A percentile compares a stretch with the other conserved stretches of the same genome.
These are phyloP conservation scores for Peromyscus nudipes DNA, from an alignment of 2,797 vertebrate genomes.

Conservation along the genomic window DNA sequence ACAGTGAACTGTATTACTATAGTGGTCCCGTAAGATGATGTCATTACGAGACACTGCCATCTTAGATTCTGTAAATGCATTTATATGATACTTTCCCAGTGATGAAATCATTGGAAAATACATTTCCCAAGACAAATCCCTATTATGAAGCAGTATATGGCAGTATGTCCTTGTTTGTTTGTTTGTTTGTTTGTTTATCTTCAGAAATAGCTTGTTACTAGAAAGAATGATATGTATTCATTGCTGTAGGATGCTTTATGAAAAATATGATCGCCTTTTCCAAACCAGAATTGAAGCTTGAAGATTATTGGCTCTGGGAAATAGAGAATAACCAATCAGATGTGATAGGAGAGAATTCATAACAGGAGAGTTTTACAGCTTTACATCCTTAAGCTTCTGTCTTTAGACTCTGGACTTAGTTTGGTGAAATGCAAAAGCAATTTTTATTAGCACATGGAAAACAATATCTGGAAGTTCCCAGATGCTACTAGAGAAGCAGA, in stretches of 20 bases:
- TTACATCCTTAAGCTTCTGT: conserved; percentile 34
- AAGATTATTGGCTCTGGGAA: background rate
- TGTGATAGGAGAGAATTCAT: background rate
- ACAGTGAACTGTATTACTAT: background rate
- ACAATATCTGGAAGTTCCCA: conserved; percentile 27
- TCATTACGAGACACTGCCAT: background rate
- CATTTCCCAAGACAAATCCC: background rate
- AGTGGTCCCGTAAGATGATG: background rate
- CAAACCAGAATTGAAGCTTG: background rate
- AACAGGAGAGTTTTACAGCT: background rate
- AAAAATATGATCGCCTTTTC: background rate
- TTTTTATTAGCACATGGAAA: conserved; percentile 55
- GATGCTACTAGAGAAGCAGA: conserved; percentile 42
- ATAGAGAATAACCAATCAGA: background rate
- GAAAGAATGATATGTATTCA: background rate
- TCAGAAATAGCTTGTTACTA: conserved; percentile 48
- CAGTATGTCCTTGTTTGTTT: background rate
- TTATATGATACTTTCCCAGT: background rate
- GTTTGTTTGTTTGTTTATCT: background rate
- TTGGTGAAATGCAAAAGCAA: conserved; percentile 26
- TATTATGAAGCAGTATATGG: background rate
- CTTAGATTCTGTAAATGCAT: background rate
- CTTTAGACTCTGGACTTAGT: conserved; percentile 48
- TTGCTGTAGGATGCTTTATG: conserved; percentile 13
- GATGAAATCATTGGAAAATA: background rate